Conservation (phyloP, 2,888 invertebrate species). For the Crocallis elinguaria region DNA sequence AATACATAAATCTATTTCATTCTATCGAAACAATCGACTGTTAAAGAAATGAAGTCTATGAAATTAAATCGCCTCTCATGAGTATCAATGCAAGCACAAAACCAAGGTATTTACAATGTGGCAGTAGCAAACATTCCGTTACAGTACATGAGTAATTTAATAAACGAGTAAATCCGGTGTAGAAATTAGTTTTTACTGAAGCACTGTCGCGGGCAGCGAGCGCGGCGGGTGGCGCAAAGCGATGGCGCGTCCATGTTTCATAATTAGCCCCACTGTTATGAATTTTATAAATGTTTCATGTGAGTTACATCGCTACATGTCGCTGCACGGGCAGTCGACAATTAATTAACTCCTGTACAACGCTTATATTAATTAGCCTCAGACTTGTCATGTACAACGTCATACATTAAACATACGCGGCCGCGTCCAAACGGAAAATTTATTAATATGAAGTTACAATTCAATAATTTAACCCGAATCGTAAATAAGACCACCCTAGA, state of each 20-base stretch:
- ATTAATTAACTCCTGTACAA: constrained; percentile 78
- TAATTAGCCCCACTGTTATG: constrained; percentile 78
- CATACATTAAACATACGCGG: constrained; percentile 70
- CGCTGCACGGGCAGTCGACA: constrained; percentile 63
- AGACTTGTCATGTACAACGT: constrained; percentile 70
- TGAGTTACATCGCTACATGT: constrained; percentile 51
- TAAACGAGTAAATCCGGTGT: constrained; percentile 56
- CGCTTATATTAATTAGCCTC: constrained; percentile 79
- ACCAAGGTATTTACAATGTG: constrained; percentile 40
- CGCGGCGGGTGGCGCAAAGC: constrained; percentile 76
- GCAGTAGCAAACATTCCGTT: constrained; percentile 39
- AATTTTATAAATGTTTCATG: constrained; percentile 83
- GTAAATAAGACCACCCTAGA: constrained; percentile 60
- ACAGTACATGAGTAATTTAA: constrained; percentile 56
- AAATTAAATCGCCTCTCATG: constrained; percentile 31
- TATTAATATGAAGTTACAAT: constrained; percentile 57
- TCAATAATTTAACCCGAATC: constrained; percentile 54
- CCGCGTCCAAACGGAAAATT: constrained; percentile 58
- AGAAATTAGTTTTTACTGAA: constrained; percentile 66
- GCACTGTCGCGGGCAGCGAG: constrained; percentile 49
- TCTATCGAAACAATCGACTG: not conserved
- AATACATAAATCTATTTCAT: not conserved
- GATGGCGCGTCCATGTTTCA: constrained; percentile 69
- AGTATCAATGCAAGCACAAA: constrained; percentile 32
- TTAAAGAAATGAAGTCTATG: constrained; percentile 26